phyloP scores from a whole-genome alignment of 2,888 invertebrate genomes.

The Ormyrus nitidulus region DNA sequence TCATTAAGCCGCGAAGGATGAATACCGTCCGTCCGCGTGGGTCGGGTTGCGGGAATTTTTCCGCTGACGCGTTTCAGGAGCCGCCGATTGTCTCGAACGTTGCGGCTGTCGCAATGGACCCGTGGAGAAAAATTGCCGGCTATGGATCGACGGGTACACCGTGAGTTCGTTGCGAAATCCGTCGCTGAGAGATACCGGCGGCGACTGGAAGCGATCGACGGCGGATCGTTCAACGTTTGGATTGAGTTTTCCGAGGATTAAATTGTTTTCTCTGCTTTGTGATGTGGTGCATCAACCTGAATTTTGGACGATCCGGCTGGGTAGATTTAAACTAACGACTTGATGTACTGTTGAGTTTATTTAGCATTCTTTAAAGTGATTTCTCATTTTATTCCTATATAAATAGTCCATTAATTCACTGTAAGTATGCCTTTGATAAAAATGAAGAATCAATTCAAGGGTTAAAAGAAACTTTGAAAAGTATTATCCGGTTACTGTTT shows the following conservation, averaged over 20 bases:
- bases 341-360: no score
- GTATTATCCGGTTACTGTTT: no score
- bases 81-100: slow-evolving; percentile 17
- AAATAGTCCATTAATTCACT: no score
- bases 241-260: neutral
- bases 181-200: neutral
- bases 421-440: no score
- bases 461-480: no score
- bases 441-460: no score
- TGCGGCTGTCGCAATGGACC: slow-evolving; percentile 17
- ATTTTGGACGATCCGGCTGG: slow-evolving; percentile 3
- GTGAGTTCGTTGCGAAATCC: slow-evolving; percentile 5
- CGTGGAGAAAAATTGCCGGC: slow-evolving; percentile 15
- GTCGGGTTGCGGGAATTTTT: slow-evolving; percentile 28
- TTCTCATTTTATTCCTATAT: no score
- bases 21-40: slow-evolving; percentile 29
- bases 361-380: no score
- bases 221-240: slow-evolving; percentile 23
- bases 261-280: neutral
- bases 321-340: no score
- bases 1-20: neutral
- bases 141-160: neutral
- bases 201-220: neutral
- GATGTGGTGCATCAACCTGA: neutral
- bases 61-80: slow-evolving; percentile 42